Conservation (phyloP, 2,888 invertebrate genomes). For the Venustoraphidia nigricollis region DNA sequence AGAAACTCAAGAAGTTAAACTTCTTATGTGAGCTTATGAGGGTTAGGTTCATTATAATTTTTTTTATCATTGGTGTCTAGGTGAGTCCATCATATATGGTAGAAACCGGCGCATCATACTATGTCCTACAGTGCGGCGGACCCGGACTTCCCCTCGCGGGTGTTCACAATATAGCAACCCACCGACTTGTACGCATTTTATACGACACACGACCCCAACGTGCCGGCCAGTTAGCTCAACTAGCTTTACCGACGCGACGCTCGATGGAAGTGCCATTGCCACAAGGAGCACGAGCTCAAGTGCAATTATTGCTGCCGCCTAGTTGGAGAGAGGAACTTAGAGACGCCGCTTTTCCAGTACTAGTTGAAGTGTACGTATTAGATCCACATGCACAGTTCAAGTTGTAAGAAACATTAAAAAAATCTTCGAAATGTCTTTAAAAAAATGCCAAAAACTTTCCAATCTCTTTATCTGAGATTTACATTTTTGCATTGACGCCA, state of each 20-base stretch:
- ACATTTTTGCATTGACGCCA: neutral
- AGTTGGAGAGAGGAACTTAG: constrained; percentile 73
- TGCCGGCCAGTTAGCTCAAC: constrained; percentile 50
- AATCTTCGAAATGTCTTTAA: too few relatives aligned
- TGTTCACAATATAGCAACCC: constrained; percentile 57
- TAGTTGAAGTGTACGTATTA: constrained; percentile 65
- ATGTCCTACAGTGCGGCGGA: constrained; percentile 82
- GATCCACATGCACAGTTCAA: too few relatives aligned
- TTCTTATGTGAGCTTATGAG: too few relatives aligned
- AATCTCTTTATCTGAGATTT: neutral
- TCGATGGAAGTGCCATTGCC: constrained; percentile 75
- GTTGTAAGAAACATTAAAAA: too few relatives aligned
- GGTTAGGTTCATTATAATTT: too few relatives aligned
- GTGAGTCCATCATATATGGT: neutral
- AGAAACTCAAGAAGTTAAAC: too few relatives aligned
- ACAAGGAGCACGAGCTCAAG: constrained; percentile 76
- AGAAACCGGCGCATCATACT: constrained; percentile 26
- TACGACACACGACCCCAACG: constrained; percentile 58
- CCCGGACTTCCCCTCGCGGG: constrained; percentile 77
- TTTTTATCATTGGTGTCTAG: too few relatives aligned
- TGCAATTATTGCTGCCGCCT: constrained; percentile 75
- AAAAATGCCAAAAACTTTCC: neutral
- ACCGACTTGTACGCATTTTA: constrained; percentile 59
- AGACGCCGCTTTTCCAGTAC: constrained; percentile 76
- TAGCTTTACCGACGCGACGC: constrained; percentile 68